These are phyloP conservation scores for Knipowitschia caucasica DNA, from an alignment of 2,797 vertebrate genomes.

Conservation along the genomic window DNA sequence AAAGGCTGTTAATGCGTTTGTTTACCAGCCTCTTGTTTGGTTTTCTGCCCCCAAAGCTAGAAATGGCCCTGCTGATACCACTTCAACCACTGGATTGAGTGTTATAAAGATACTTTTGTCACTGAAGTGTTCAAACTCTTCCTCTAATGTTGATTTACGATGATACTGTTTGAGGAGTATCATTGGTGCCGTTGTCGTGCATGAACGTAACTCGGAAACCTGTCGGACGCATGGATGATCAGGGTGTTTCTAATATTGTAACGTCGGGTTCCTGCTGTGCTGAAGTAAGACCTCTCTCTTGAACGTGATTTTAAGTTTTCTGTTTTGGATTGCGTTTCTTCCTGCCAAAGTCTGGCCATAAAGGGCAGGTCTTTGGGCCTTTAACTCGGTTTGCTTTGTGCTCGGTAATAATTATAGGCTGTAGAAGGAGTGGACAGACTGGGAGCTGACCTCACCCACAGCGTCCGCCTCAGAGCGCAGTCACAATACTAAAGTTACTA, in stretches of 20 bases:
- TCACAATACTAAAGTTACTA: too few species aligned
- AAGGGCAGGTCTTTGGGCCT: not conserved
- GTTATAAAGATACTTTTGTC: not conserved
- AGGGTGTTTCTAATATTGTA: not conserved
- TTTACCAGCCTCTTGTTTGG: too few species aligned
- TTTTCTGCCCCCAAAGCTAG: not conserved
- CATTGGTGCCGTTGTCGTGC: conserved; percentile 29
- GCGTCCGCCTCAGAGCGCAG: too few species aligned
- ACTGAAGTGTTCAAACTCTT: not conserved
- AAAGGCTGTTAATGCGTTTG: too few species aligned
- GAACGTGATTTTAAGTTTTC: conserved; percentile 19
- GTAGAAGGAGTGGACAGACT: too few species aligned
- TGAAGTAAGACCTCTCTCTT: conserved; percentile 56
- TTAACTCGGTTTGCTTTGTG: conserved; percentile 30
- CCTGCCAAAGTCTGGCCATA: not conserved
- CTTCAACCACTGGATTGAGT: not conserved
- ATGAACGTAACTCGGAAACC: conserved; percentile 30
- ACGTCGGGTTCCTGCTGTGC: conserved; percentile 50
- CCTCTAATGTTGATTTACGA: not conserved
- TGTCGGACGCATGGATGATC: conserved; percentile 14
- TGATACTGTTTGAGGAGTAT: conserved; percentile 21
- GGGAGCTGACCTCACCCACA: too few species aligned
- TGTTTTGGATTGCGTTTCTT: not conserved
- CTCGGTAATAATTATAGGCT: not conserved
- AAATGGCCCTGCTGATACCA: not conserved